Evolutionary conservation across 2,113 vertebrate species (phyloP), one percentile per base, ranked within the genome.

Genomic region (Corapipo altera): DNA sequence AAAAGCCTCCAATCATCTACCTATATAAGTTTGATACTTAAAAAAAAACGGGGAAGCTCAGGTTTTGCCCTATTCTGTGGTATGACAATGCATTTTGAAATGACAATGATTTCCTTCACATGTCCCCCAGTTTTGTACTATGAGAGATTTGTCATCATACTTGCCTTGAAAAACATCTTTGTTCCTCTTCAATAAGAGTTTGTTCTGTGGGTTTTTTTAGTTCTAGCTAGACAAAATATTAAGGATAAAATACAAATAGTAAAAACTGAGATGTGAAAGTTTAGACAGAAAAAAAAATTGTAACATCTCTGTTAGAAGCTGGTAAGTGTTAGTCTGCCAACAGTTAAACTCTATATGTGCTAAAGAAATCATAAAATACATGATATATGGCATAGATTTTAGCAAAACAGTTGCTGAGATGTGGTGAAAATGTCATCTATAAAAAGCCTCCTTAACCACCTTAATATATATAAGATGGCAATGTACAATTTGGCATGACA

Each of bases 401-500:
- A 87, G 52, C 52, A 81, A 91, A 95, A 95, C 39, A n/a, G 90
- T 95, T 95, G 69, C 87, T 89, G 80, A 92, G 86, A 81, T 95
- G 76, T 84, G 76, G 75, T 95, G 89, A 54, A 95, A 97, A 95
- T 93, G 93, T 91, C 94, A 96, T 58, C 93, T 93, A 95, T 95
- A 96, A 95, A 97, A 94, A 96, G 27, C 49, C 35, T 91, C 5
- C 61, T 88, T 91, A 95, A 66, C 59, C 43, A 77, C 55, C 64
- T 95, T 84, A 89, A 91, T 93, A 83, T 85, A 90, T 83, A 90
- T 80, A 92, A 95, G 93, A 95, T 84, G 57, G 22, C 73, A 93
- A 55, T 87, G 61, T 78, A 86, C 86, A 95, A 81, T 91, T 95
- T 95, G 86, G 57, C 44, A 37, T 86, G 89, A 86, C 86, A 92